A percentile compares a stretch with the other conserved stretches of the same genome.
These are phyloP conservation scores for Bombus consobrinus DNA, from an alignment of 1,140 invertebrate genomes.

Conservation along the genomic window DNA sequence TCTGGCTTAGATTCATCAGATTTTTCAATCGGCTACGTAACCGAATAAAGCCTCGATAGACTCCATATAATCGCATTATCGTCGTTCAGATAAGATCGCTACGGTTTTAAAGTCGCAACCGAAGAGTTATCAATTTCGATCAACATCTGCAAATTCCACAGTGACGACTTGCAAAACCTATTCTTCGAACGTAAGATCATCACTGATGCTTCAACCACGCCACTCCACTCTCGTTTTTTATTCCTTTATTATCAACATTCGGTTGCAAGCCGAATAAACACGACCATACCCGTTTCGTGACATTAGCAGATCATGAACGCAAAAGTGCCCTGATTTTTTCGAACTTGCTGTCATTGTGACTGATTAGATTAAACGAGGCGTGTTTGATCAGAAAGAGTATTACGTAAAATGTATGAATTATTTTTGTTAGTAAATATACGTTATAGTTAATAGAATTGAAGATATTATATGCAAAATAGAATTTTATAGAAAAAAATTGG, in stretches of 20 bases:
- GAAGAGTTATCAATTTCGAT: slow-evolving; percentile 14
- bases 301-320: neutral
- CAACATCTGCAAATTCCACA: slow-evolving; percentile 16
- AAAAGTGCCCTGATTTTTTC: slow-evolving; percentile 1
- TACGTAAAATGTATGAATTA: neutral
- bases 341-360: neutral
- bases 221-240: slow-evolving; percentile 20
- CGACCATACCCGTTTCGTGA: neutral
- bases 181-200: neutral
- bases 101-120: neutral
- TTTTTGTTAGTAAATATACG: too few species aligned
- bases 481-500: too few species aligned
- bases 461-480: too few species aligned
- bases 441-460: too few species aligned
- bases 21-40: neutral
- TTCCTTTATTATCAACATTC: slow-evolving; percentile 1
- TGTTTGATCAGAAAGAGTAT: neutral
- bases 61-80: slow-evolving; percentile 16
- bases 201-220: neutral
- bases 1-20: neutral
- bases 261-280: neutral
- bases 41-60: neutral
- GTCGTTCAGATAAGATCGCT: neutral
- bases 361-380: neutral
- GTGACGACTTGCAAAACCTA: slow-evolving; percentile 34